Evolutionary conservation across 2,797 vertebrate species (phyloP), one percentile per base, ranked within the genome.

Genomic region (Podarcis lilfordi): DNA sequence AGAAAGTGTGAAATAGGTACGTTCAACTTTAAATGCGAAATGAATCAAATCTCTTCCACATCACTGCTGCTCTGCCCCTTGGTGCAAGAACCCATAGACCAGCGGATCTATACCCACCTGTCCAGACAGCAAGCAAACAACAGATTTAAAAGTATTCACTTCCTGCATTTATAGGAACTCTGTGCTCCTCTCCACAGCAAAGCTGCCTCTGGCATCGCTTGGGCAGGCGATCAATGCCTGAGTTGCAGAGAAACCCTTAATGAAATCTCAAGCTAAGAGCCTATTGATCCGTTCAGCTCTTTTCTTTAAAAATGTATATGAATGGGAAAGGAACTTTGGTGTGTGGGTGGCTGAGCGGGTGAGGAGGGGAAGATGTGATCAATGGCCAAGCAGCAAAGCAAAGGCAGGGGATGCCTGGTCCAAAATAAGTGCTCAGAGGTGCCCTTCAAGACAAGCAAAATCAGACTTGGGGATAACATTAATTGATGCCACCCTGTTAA

Each of bases 191-290:
- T 71, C 50, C 4, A 2, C 29, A 27, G 76, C 66, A 71, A 8
- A 19, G 13, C 13, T 29, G 32, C 32, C 50, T 19, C 9, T 86
- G 68, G 77, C 74, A n/a, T 8, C 19, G 37, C 77, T 50, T 40
- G 15, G 45, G 55, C 55, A 50, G 37, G 21, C 68, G 11, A 66
- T 89, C 88, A 21, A 89, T 85, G 37, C 35, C 4, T 79, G 77
- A 74, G 72, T 74, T 79, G 75, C 68, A 75, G 77, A 85, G 78
- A 85, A 89, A 89, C n/a, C 77, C 88, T 89, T 85, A 89, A 89
- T 89, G 88, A 89, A 89, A 89, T 89, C 82, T 89, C 82, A 80
- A 43, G 77, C 82, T 89, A 89, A 89, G 88, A 89, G 88, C 77
- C 88, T 89, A 89, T 89, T 80, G 88, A 89, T 89, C 50, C 64